Percentiles rank a stretch among this genome's conserved stretches.
phyloP scores from a whole-genome alignment of 2,113 vertebrate species.

The Lucifuga dentata region DNA sequence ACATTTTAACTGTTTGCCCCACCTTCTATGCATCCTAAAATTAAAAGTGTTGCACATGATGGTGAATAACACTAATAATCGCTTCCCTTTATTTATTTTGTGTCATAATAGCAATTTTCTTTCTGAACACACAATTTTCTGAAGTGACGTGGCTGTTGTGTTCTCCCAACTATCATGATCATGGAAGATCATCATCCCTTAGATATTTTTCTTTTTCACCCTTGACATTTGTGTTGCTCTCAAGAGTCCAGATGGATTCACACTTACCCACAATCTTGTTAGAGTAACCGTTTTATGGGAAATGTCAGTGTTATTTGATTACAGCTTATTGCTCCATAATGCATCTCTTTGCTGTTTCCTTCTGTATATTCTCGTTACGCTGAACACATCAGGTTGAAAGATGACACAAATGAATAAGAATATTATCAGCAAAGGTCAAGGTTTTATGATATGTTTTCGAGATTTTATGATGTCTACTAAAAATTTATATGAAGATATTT shows the following conservation, averaged over 20 bases:
- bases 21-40: no score
- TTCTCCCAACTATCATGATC: slow-evolving; percentile 12
- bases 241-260: slow-evolving; percentile 63
- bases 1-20: background rate
- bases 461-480: background rate
- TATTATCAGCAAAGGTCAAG: background rate
- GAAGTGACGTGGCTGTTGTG: background rate
- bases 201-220: slow-evolving; percentile 37
- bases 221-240: slow-evolving; percentile 62
- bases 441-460: background rate
- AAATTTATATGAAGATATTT: slow-evolving; percentile 35
- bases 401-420: slow-evolving; percentile 3
- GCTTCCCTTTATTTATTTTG: no score
- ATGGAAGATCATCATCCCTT: slow-evolving; percentile 48
- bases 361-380: slow-evolving; percentile 18
- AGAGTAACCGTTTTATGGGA: slow-evolving; percentile 75
- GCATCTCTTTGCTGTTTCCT: slow-evolving; percentile 43
- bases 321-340: slow-evolving; percentile 47
- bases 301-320: slow-evolving; percentile 76
- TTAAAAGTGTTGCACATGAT: no score
- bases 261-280: slow-evolving; percentile 79
- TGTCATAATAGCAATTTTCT: no score
- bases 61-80: no score
- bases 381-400: slow-evolving; percentile 29
- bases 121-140: no score